Conservation (phyloP, 2,797 vertebrate genomes). For the Gouania willdenowi region DNA sequence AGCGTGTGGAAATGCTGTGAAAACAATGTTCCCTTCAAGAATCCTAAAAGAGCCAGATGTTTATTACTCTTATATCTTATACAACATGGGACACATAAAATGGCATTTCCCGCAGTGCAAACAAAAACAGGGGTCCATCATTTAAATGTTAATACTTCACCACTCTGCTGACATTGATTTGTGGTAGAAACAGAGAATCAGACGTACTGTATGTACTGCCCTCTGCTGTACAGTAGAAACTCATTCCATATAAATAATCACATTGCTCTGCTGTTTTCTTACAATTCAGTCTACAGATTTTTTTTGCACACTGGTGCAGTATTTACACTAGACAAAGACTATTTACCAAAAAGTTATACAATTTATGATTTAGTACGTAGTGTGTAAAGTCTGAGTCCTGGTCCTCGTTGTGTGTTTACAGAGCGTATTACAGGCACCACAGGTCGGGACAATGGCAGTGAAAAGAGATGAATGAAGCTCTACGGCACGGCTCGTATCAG, state of each 20-base stretch:
- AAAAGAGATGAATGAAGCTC: constrained; percentile 35
- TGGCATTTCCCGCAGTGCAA: constrained; percentile 27
- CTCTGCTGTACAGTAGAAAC: constrained; percentile 54
- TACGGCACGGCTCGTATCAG: constrained; percentile 44
- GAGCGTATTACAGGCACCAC: constrained; percentile 65
- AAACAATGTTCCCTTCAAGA: too few relatives aligned
- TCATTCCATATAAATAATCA: constrained; percentile 68
- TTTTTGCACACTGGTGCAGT: constrained; percentile 37
- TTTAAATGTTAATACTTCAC: constrained; percentile 40
- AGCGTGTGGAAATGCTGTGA: too few relatives aligned
- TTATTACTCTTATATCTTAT: not conserved
- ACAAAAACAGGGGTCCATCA: constrained; percentile 39
- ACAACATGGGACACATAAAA: constrained; percentile 30
- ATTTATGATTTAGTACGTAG: constrained; percentile 43
- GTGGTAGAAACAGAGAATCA: constrained; percentile 24
- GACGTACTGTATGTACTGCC: constrained; percentile 11
- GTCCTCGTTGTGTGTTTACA: constrained; percentile 7
- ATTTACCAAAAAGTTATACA: constrained; percentile 57
- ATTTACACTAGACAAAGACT: constrained; percentile 74
- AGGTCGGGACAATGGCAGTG: constrained; percentile 72
- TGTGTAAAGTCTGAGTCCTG: constrained; percentile 30
- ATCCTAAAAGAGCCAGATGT: constrained; percentile 23
- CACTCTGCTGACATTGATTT: constrained; percentile 35
- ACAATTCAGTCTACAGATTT: constrained; percentile 42
- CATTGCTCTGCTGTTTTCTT: constrained; percentile 32